Base-by-base conservation (phyloP, 2,797 vertebrate species). In the Sciaenops ocellatus region DNA sequence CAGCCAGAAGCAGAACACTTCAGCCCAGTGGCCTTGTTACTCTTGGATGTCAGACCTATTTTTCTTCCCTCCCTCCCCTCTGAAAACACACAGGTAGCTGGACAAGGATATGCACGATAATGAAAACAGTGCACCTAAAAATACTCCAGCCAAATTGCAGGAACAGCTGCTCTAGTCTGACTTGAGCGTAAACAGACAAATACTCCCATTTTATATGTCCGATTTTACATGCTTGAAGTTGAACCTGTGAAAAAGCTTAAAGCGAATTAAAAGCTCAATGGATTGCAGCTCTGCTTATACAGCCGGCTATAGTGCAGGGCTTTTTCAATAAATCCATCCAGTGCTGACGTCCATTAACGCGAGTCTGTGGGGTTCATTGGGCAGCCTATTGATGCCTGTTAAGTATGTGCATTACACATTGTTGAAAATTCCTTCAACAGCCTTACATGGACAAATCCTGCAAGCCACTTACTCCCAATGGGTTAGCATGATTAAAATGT, bases 61-160 rank as follows among this genome's bases (percentile, higher is more conserved):
- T 88, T 85, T 76, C 73, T 88, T 92, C 73, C 88, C 65, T 73
- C 64, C 56, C 65, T 55, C 78, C 57, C 28, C 51, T 70, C 76
- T 73, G 34, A 90, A 89, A 86, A 92, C 86, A 87, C 85, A 80
- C 86, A 93, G 90, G 90, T 94, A 90, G 76, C 84, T 78, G 85
- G 77, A 89, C 78, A 66, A 73, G 81, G 68, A 85, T 79, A 64
- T 62, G 63, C 56, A 17, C 56, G 30, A 60, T 62, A 85, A 85
- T 89, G 74, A 85, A 90, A 89, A 89, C 69, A 84, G 66, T 47
- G 71, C 47, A 66, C 59, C 75, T 75, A 80, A 90, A 91, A 84
- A 87, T 88, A 89, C 73, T 69, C 8, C 20, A 8, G 71, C 79
- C 80, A 82, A 87, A 91, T 85, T 46, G 68, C 69, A 62, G 46